phyloP scores from a whole-genome alignment of 64 coral and sea anemone species.

The Trachythela sp. region DNA sequence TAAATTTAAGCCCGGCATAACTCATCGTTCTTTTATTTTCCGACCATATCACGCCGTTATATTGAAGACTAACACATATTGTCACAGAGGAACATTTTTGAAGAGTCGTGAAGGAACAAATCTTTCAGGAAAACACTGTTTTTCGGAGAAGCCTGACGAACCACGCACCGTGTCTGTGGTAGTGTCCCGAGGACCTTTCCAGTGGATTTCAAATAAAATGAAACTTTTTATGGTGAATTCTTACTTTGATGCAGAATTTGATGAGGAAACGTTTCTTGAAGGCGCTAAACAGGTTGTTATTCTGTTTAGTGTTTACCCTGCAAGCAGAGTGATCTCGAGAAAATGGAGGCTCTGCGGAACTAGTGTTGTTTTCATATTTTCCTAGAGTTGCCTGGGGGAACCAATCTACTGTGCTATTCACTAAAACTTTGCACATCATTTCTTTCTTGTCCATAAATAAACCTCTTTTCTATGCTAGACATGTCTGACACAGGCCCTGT shows the following conservation, averaged over 20 bases:
- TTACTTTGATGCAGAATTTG: conserved; percentile 13
- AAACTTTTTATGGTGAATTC: background rate
- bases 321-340: too few species aligned
- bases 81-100: background rate
- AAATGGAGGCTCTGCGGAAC: too few species aligned
- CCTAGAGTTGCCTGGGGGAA: too few species aligned
- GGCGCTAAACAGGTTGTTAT: conserved; percentile 13
- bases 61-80: background rate
- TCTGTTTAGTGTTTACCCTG: background rate
- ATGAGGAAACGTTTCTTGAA: conserved; percentile 12
- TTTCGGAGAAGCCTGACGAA: background rate
- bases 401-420: too few species aligned
- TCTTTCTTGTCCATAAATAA: too few species aligned
- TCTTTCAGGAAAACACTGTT: background rate
- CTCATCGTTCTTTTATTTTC: background rate
- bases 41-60: background rate
- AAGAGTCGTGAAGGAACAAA: background rate
- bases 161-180: background rate
- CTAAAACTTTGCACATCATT: too few species aligned
- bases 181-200: background rate
- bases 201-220: background rate
- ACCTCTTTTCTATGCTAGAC: too few species aligned
- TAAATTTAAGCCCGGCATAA: background rate
- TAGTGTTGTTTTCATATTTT: too few species aligned
- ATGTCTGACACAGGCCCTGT: too few species aligned